Conservation (phyloP, 2,888 invertebrate genomes). For the Molanna angustata region DNA sequence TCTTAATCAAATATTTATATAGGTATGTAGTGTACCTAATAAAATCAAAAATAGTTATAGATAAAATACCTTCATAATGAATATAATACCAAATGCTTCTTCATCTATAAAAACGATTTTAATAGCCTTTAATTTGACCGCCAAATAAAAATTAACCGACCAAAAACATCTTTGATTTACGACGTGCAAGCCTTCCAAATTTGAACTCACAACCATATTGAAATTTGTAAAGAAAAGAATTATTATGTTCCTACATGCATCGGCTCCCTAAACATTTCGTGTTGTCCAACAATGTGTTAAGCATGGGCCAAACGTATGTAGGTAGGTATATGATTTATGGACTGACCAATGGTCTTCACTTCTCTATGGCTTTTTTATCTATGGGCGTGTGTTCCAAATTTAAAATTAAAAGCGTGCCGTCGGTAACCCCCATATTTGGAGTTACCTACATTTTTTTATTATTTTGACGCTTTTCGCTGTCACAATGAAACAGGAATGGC, state of each 20-base stretch:
- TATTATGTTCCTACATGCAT: too few species aligned
- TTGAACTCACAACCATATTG: conserved; percentile 10
- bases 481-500: conserved; percentile 18
- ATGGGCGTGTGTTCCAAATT: conserved; percentile 29
- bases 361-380: neutral
- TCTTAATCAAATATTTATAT: too few species aligned
- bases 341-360: conserved; percentile 28
- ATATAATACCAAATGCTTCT: too few species aligned
- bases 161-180: conserved; percentile 23
- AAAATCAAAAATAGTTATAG: too few species aligned
- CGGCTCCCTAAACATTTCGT: too few species aligned
- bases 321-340: conserved; percentile 24
- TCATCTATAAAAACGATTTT: too few species aligned
- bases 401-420: conserved; percentile 20
- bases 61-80: too few species aligned
- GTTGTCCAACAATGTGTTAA: conserved; percentile 28
- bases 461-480: conserved; percentile 15
- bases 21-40: too few species aligned
- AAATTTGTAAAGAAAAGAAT: too few species aligned
- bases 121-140: too few species aligned
- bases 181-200: conserved; percentile 16
- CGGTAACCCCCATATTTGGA: conserved; percentile 6
- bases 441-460: conserved; percentile 13
- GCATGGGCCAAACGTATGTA: conserved; percentile 7
- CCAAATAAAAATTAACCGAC: too few species aligned